Base-by-base conservation (phyloP, 2,888 invertebrate species). In the Rotaria sp. region DNA sequence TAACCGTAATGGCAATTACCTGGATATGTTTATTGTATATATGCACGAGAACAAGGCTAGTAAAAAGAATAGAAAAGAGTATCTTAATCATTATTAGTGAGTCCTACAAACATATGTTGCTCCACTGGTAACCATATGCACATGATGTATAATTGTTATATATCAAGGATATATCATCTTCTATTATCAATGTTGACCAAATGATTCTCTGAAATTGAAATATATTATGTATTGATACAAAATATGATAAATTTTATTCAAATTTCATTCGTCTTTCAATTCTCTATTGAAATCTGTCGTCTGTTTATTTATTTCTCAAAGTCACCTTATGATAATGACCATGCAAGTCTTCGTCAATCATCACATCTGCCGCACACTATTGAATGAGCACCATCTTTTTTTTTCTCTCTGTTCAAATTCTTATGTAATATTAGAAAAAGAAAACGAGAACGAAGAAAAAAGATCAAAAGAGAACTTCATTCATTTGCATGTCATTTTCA, bases 401-500 rank as follows among this genome's bases (percentile, higher is more conserved):
- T 18, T 59, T n/a, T 26, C 11, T 59, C 11, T 59, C 15, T 30
- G 35, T 21, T 67, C 35, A 67, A 67, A 35, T 35, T 67, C 67
- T 67, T 67, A 67, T 67, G 35, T 38, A 67, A 67, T 35, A 35
- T 35, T 18, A 50, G 50, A 50, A 50, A 50, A 15, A 52, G 24
- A 52, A 24, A 52, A 5, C 3, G 52, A 24, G 24, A 21, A 24
- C 21, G 11, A 24, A 52, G 3, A 52, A 30, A 35, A 24, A 30
- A 67, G 67, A 67, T 35, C 15, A 30, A 59, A 35, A 38, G 38
- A 67, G 67, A 67, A 67, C 35, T 67, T 67, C 35, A 67, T 35
- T 67, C 35, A 38, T 35, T 67, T 67, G 67, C 35, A 67, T 67
- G 67, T 67, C 67, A 67, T 30, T 67, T 67, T 67, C 67, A 67